These are phyloP conservation scores for Eremobia ochroleuca DNA, from an alignment of 2,888 invertebrate genomes.

Conservation along the genomic window DNA sequence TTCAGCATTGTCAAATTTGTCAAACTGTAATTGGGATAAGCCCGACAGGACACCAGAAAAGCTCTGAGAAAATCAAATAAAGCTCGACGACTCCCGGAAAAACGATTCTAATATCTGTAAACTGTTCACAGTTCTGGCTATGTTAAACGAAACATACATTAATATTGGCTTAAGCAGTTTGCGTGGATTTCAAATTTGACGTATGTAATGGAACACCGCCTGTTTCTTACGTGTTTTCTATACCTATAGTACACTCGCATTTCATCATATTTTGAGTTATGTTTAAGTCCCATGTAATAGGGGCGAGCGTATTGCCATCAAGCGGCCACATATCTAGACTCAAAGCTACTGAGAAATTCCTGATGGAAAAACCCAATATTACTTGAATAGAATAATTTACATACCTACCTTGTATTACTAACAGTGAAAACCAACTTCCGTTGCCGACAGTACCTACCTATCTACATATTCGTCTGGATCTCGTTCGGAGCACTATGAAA, in stretches of 20 bases:
- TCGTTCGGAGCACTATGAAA: conserved; percentile 26
- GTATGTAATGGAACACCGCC: not conserved
- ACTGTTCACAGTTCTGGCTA: not conserved
- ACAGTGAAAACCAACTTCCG: not conserved
- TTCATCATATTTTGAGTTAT: not conserved
- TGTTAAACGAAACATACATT: not conserved
- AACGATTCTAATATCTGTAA: not conserved
- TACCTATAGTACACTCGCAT: not conserved
- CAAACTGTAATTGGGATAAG: not conserved
- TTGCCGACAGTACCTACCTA: not conserved
- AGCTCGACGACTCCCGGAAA: no score
- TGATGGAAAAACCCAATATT: not conserved
- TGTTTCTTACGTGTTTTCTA: no score
- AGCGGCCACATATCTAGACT: no score
- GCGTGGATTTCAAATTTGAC: not conserved
- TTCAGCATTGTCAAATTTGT: not conserved
- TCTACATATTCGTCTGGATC: not conserved
- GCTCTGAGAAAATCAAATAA: not conserved
- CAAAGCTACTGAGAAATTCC: no score
- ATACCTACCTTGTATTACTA: no score
- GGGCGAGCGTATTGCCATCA: not conserved
- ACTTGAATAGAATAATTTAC: not conserved
- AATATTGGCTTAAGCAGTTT: not conserved
- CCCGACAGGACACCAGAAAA: not conserved
- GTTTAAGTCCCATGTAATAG: not conserved